These are phyloP conservation scores for Halocaridina rubra DNA, from an alignment of 2,888 invertebrate genomes.

Conservation along the genomic window DNA sequence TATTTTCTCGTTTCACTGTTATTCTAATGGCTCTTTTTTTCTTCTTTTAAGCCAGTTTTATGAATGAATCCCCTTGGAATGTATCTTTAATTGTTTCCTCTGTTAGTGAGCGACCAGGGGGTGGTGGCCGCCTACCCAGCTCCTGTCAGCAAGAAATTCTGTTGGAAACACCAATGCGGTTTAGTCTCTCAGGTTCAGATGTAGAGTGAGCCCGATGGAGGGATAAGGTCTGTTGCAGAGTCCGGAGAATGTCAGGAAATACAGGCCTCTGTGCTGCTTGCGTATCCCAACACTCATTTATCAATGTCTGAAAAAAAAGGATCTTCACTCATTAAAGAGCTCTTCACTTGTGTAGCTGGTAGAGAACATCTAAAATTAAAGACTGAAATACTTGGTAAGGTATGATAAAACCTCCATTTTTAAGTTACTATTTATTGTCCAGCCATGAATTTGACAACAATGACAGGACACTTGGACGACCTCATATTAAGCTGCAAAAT, in stretches of 20 bases:
- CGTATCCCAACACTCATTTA: constrained; percentile 58
- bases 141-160: constrained; percentile 56
- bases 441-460: too few relatives aligned
- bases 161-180: constrained; percentile 50
- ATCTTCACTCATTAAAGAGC: too few relatives aligned
- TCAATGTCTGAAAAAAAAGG: constrained; percentile 59
- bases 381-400: too few relatives aligned
- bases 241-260: constrained; percentile 51
- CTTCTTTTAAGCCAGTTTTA: constrained; percentile 11
- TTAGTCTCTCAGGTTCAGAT: constrained; percentile 62
- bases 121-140: constrained; percentile 22
- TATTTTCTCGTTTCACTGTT: too few relatives aligned
- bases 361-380: too few relatives aligned
- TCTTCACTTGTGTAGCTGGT: too few relatives aligned
- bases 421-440: too few relatives aligned
- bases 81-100: constrained; percentile 38
- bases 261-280: constrained; percentile 52
- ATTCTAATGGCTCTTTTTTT: not conserved
- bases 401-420: too few relatives aligned
- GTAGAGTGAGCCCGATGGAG: constrained; percentile 61
- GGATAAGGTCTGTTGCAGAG: constrained; percentile 58
- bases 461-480: too few relatives aligned
- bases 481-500: too few relatives aligned
- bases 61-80: constrained; percentile 18
- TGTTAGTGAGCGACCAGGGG: constrained; percentile 41